These are phyloP conservation scores for Sceliomorpha sp. DNA, from an alignment of 2,888 invertebrate genomes.

Conservation along the genomic window DNA sequence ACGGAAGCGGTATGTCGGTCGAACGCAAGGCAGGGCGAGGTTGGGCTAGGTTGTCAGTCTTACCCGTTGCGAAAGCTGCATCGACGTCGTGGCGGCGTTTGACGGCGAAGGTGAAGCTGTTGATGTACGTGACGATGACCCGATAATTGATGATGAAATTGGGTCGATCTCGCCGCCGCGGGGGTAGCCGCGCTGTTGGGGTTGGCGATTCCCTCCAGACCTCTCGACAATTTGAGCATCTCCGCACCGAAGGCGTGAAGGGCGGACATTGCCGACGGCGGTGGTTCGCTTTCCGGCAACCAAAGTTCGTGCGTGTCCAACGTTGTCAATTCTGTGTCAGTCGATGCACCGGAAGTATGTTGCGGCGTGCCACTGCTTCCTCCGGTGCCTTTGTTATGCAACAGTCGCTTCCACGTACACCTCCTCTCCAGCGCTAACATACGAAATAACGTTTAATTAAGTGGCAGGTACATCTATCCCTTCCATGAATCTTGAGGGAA, in stretches of 20 bases:
- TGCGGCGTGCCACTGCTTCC: constrained; percentile 82
- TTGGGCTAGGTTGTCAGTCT: too few relatives aligned
- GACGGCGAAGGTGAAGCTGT: constrained; percentile 58
- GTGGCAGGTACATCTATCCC: too few relatives aligned
- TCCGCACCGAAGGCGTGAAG: constrained; percentile 92
- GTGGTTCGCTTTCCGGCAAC: constrained; percentile 88
- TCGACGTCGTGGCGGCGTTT: constrained; percentile 59
- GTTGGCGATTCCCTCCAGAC: constrained; percentile 84
- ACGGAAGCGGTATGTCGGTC: too few relatives aligned
- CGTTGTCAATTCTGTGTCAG: constrained; percentile 91
- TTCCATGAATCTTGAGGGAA: too few relatives aligned
- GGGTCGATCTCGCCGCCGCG: constrained; percentile 59
- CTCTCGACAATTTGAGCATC: constrained; percentile 91
- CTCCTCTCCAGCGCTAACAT: constrained; percentile 83
- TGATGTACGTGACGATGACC: constrained; percentile 48
- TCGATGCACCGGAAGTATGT: constrained; percentile 88
- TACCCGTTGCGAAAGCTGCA: constrained; percentile 69
- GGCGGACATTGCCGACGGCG: constrained; percentile 91
- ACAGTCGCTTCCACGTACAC: constrained; percentile 88
- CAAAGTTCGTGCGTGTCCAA: constrained; percentile 92
- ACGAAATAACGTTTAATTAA: too few relatives aligned
- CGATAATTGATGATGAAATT: constrained; percentile 51
- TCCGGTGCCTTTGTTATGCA: constrained; percentile 77
- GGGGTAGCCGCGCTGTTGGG: constrained; percentile 55
- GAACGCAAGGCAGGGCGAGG: too few relatives aligned